These are phyloP conservation scores for Dendroctonus valens DNA, from an alignment of 1,140 invertebrate species.

Conservation along the genomic window DNA sequence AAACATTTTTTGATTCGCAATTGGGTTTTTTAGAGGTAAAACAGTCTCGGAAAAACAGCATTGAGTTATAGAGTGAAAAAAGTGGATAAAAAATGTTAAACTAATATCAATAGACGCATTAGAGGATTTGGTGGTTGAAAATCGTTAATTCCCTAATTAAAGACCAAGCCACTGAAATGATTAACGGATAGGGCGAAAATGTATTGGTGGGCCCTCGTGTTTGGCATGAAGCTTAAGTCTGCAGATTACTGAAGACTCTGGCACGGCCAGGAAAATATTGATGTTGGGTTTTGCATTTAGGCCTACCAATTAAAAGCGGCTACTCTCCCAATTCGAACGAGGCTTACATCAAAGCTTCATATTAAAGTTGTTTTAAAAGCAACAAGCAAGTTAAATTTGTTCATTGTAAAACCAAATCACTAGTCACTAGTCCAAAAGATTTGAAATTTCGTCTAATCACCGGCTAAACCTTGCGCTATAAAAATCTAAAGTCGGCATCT, in stretches of 20 bases:
- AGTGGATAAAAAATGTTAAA: too few species aligned
- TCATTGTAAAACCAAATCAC: neutral
- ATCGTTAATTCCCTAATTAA: conserved; percentile 3
- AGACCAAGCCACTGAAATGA: conserved; percentile 9
- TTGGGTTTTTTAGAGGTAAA: too few species aligned
- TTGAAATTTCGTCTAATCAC: too few species aligned
- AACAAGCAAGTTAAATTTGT: neutral
- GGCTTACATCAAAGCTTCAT: conserved; percentile 9
- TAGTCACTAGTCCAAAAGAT: too few species aligned
- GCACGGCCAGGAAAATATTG: conserved; percentile 15
- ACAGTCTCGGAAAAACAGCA: too few species aligned
- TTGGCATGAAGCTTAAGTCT: conserved; percentile 14
- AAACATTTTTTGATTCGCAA: too few species aligned
- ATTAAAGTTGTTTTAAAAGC: conserved; percentile 3
- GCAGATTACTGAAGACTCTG: conserved; percentile 9
- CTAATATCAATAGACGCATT: too few species aligned
- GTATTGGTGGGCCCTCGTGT: conserved; percentile 13
- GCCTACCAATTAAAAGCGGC: conserved; percentile 21
- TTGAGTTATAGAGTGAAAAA: too few species aligned
- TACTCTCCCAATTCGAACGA: conserved; percentile 4
- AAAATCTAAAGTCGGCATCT: too few species aligned
- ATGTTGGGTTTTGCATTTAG: conserved; percentile 18
- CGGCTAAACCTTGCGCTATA: too few species aligned
- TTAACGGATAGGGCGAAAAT: conserved; percentile 6
- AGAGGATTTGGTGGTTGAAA: too few species aligned